A percentile compares a stretch with the other conserved stretches of the same genome.
Evolutionary conservation across 1,140 invertebrate species (phyloP).

Genomic region (Aphidius ervi): DNA sequence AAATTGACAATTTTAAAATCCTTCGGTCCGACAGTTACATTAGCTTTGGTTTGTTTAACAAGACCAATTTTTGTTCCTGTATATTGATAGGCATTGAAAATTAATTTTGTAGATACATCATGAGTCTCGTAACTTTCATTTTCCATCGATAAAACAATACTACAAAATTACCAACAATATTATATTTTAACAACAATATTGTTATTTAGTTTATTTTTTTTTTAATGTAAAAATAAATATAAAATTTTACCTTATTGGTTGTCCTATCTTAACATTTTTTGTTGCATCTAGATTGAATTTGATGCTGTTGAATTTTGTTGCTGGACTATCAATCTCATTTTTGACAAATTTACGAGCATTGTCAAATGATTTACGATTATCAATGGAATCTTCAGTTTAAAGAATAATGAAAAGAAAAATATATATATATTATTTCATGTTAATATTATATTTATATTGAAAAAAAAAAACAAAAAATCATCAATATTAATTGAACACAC

Average conservation of each 20-base stretch:
- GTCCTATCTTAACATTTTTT: conserved; percentile 83
- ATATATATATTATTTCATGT: conserved; percentile 19
- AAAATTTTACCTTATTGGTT: conserved; percentile 73
- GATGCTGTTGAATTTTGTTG: conserved; percentile 86
- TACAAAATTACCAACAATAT: conserved; percentile 36
- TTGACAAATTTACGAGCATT: conserved; percentile 66
- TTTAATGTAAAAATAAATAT: not conserved
- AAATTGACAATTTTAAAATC: conserved; percentile 64
- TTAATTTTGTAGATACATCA: conserved; percentile 64
- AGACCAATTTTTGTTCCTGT: conserved; percentile 70
- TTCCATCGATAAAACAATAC: conserved; percentile 64
- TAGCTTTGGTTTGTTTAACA: conserved; percentile 68
- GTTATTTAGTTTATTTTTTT: not conserved
- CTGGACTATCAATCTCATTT: conserved; percentile 83
- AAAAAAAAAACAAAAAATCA: conserved; percentile 7
- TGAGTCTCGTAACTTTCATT: conserved; percentile 68
- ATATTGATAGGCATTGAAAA: conserved; percentile 77
- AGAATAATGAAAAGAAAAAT: conserved; percentile 19
- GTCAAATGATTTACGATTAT: conserved; percentile 78
- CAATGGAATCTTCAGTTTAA: conserved; percentile 53
- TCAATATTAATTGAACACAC: conserved; percentile 50
- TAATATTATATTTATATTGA: conserved; percentile 15
- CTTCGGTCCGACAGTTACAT: conserved; percentile 61
- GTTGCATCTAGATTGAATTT: conserved; percentile 77
- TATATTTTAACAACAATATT: not conserved